phyloP scores from a whole-genome alignment of 2,113 vertebrate species.

The Ancistrus triradiatus region DNA sequence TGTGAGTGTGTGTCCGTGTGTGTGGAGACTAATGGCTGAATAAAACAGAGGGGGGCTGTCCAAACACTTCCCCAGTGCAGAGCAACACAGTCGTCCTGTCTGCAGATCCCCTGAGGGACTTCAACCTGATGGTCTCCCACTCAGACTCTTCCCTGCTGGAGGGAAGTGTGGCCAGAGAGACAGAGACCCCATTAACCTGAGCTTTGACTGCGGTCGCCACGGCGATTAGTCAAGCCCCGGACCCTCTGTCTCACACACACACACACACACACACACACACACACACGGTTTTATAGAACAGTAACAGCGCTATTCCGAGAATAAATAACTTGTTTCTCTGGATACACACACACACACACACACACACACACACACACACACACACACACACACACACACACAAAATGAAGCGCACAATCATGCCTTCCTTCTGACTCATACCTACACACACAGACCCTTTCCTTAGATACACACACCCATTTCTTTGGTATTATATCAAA shows the following conservation, averaged over 20 bases:
- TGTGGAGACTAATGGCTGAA: background rate
- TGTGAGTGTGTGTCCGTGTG: conserved; percentile 7
- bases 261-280: conserved; percentile 7
- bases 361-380: no score
- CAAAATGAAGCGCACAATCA: no score
- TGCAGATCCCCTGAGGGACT: conserved; percentile 43
- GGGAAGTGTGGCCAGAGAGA: conserved; percentile 36
- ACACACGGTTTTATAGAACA: background rate
- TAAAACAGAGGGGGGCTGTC: background rate
- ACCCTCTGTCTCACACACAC: background rate
- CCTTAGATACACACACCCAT: no score
- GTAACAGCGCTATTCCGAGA: background rate
- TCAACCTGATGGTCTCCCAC: conserved; percentile 33
- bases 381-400: conserved; percentile 13
- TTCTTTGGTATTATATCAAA: no score
- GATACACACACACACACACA: background rate
- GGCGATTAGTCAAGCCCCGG: conserved; percentile 54
- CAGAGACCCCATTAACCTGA: conserved; percentile 54
- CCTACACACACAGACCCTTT: conserved; percentile 16
- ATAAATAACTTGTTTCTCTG: background rate
- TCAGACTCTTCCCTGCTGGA: conserved; percentile 39
- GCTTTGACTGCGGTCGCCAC: conserved; percentile 51
- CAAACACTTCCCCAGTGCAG: conserved; percentile 2
- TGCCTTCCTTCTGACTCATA: conserved; percentile 3
- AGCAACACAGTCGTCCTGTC: conserved; percentile 15